These are phyloP conservation scores for Campylomormyrus tamandua DNA, from an alignment of 2,113 vertebrate genomes.

Conservation along the genomic window DNA sequence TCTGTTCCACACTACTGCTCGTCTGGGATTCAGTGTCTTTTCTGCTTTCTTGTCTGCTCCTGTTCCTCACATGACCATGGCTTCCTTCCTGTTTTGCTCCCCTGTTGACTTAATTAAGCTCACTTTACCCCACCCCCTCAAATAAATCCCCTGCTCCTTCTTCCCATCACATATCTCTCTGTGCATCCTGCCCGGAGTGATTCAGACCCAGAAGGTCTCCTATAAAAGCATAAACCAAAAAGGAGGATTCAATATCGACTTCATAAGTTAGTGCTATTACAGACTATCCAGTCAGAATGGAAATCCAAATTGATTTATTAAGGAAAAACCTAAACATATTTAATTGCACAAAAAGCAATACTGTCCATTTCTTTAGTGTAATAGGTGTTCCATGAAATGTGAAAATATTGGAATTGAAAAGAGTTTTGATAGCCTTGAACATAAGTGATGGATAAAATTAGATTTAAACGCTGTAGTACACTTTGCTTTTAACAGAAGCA, in stretches of 20 bases:
- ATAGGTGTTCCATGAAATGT: not conserved
- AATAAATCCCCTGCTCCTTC: not conserved
- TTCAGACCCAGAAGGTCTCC: not conserved
- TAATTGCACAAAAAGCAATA: not conserved
- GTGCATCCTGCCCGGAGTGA: not conserved
- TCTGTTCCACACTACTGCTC: not conserved
- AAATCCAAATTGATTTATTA: not conserved
- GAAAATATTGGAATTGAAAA: not conserved
- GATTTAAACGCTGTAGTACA: not conserved
- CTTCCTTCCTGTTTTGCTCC: not conserved
- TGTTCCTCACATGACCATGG: not conserved
- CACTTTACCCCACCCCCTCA: not conserved
- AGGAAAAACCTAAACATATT: not conserved
- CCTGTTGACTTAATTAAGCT: not conserved
- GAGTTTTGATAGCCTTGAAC: not conserved
- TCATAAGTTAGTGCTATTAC: not conserved
- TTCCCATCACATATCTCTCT: not conserved
- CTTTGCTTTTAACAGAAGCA: not conserved
- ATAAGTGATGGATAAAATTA: not conserved
- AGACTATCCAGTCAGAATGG: not conserved
- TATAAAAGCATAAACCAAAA: not conserved
- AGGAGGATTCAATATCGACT: not conserved
- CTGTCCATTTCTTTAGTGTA: not conserved
- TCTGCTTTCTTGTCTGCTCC: not conserved
- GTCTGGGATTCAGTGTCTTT: not conserved